Conservation (phyloP, 1,140 invertebrate species). For the Cecropterus lyciades region DNA sequence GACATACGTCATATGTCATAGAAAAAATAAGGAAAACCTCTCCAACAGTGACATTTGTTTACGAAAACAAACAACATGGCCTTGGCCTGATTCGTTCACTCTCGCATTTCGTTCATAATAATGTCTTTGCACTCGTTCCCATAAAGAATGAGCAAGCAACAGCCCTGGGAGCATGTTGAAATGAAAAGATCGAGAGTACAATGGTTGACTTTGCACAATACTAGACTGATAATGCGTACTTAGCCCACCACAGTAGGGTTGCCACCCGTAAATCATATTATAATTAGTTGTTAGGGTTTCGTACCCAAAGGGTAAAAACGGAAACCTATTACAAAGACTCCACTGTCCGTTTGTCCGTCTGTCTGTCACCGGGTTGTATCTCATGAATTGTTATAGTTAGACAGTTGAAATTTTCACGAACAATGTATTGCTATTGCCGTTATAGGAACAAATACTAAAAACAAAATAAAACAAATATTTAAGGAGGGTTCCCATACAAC, state of each 20-base stretch:
- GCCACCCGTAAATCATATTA: not conserved
- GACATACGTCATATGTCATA: too few relatives aligned
- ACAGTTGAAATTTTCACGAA: too few relatives aligned
- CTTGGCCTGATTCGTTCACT: conserved; percentile 26
- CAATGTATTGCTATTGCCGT: too few relatives aligned
- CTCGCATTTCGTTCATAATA: conserved; percentile 22
- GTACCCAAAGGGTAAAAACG: too few relatives aligned
- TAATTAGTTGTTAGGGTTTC: not conserved
- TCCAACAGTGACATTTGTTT: not conserved
- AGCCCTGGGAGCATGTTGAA: conserved; percentile 35
- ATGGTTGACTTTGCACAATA: conserved; percentile 35
- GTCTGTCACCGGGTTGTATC: too few relatives aligned
- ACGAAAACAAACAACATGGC: conserved; percentile 33
- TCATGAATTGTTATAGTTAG: too few relatives aligned
- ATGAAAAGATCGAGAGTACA: conserved; percentile 37
- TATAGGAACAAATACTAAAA: too few relatives aligned
- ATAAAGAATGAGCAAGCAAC: conserved; percentile 26
- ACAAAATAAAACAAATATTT: too few relatives aligned
- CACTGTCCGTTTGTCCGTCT: too few relatives aligned
- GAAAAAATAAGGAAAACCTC: not conserved
- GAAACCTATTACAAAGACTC: too few relatives aligned
- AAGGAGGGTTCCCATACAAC: too few relatives aligned
- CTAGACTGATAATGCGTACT: conserved; percentile 29
- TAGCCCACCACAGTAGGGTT: conserved; percentile 17
- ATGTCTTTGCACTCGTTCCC: conserved; percentile 27